These are phyloP conservation scores for Zenarchopterus dispar DNA, from an alignment of 2,797 vertebrate genomes.

Conservation along the genomic window DNA sequence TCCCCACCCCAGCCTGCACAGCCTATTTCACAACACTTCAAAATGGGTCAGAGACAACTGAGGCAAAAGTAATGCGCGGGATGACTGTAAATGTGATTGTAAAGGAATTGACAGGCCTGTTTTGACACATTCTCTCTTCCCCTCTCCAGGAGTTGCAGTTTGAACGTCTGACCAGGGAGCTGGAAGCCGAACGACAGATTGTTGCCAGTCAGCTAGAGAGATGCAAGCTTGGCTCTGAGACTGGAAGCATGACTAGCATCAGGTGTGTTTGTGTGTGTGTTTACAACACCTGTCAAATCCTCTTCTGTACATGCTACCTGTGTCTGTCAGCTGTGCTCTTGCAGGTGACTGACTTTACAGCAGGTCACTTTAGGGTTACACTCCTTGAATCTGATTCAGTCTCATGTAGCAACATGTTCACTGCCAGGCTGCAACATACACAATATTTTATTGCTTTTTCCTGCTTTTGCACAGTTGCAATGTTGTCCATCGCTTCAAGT, in stretches of 20 bases:
- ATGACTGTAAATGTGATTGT: constrained; percentile 49
- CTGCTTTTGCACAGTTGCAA: neutral
- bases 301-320: constrained; percentile 29
- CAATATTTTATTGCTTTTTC: neutral
- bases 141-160: constrained; percentile 94
- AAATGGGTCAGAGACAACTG: constrained; percentile 43
- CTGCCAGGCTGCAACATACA: neutral
- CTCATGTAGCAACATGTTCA: neutral
- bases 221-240: constrained; percentile 99
- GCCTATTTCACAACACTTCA: constrained; percentile 61
- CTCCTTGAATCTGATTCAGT: constrained; percentile 26
- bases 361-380: constrained; percentile 27
- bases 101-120: constrained; percentile 46
- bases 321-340: constrained; percentile 57
- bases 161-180: constrained; percentile 97
- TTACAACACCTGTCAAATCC: constrained; percentile 44
- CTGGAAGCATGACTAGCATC: constrained; percentile 98
- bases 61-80: constrained; percentile 50
- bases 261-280: constrained; percentile 81
- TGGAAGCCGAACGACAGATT: constrained; percentile 98
- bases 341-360: constrained; percentile 52
- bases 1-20: constrained; percentile 47
- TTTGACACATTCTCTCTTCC: constrained; percentile 39
- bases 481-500: too few relatives aligned
- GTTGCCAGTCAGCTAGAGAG: constrained; percentile 98